Evolutionary conservation across 2,113 vertebrate species (phyloP).

Genomic region (Noturus placidus): DNA sequence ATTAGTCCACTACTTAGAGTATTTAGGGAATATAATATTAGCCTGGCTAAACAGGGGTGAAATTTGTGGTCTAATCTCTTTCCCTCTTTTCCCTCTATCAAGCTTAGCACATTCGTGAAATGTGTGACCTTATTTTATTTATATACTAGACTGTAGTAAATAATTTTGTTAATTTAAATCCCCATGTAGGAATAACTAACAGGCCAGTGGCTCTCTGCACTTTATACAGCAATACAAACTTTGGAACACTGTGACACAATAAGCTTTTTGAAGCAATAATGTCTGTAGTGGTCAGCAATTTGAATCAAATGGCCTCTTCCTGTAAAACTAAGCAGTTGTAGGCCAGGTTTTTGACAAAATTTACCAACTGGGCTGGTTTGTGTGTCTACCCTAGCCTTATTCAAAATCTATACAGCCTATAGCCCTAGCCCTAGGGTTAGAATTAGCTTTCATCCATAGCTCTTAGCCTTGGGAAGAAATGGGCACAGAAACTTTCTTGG

Average conservation of each 20-base stretch:
- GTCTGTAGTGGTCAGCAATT: neutral
- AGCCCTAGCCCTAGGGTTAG: neutral
- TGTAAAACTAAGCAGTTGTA: neutral
- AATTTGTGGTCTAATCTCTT: neutral
- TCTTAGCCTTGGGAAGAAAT: neutral
- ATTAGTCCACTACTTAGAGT: neutral
- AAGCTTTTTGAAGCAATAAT: neutral
- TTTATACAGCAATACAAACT: neutral
- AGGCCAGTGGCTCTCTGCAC: neutral
- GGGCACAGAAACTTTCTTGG: neutral
- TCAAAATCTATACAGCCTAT: neutral
- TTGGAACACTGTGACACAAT: neutral
- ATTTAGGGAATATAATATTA: constrained; percentile 5
- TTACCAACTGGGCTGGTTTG: neutral
- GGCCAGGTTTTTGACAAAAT: neutral
- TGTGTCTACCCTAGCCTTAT: neutral
- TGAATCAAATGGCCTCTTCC: neutral
- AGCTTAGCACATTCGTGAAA: neutral
- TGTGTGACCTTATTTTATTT: neutral
- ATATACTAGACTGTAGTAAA: neutral
- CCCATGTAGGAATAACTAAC: neutral
- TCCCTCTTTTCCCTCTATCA: neutral
- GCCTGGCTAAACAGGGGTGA: neutral
- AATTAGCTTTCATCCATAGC: neutral
- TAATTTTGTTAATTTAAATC: neutral